A percentile compares a stretch with the other conserved stretches of the same genome.
These are phyloP conservation scores for Drosophila buzzatii DNA, from an alignment of 2,888 invertebrate species.

Conservation along the genomic window DNA sequence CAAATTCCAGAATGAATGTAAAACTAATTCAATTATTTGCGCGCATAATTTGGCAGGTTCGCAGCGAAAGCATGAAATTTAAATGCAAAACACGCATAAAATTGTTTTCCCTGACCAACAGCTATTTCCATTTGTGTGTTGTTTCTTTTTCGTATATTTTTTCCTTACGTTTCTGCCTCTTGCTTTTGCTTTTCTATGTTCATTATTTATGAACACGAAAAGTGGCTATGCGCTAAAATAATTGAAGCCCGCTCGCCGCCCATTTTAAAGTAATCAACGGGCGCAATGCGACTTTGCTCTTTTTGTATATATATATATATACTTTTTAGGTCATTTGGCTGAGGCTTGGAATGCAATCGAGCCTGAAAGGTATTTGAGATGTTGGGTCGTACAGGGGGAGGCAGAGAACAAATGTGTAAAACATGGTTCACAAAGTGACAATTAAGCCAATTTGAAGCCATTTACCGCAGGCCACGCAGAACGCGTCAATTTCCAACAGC, in stretches of 20 bases:
- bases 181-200: conserved; percentile 31
- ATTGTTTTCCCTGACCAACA: conserved; percentile 44
- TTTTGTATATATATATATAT: too few species aligned
- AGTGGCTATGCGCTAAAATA: conserved; percentile 56
- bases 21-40: conserved; percentile 80
- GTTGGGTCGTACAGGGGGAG: background rate
- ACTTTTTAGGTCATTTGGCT: conserved; percentile 47
- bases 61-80: conserved; percentile 63
- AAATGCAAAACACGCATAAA: conserved; percentile 80
- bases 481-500: conserved; percentile 55
- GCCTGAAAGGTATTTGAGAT: conserved; percentile 2
- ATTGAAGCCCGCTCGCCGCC: conserved; percentile 61
- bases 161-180: background rate
- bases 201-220: conserved; percentile 77
- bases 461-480: conserved; percentile 46
- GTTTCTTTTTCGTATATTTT: background rate
- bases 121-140: conserved; percentile 11
- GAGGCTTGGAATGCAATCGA: conserved; percentile 54
- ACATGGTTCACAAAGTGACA: conserved; percentile 76
- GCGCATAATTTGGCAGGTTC: conserved; percentile 67
- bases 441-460: conserved; percentile 76
- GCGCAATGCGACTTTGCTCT: conserved; percentile 6
- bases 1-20: conserved; percentile 31
- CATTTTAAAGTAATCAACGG: conserved; percentile 74
- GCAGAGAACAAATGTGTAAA: conserved; percentile 57